Evolutionary conservation across 1,140 invertebrate species (phyloP).

Genomic region (Lanistes nyassanus): DNA sequence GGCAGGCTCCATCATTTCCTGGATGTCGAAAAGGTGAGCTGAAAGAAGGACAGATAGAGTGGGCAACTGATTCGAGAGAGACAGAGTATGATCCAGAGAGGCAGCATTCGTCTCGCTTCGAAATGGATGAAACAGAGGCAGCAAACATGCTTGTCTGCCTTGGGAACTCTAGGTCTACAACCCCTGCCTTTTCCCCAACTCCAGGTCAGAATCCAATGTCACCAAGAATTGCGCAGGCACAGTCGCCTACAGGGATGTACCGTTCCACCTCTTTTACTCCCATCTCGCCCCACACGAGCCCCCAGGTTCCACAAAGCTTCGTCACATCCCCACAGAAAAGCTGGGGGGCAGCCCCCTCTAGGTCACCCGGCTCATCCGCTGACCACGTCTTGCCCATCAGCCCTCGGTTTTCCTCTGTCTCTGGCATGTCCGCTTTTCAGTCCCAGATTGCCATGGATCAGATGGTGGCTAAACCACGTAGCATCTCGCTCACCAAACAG

Average conservation of each 20-base stretch:
- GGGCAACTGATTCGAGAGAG: conserved; percentile 81
- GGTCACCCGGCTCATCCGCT: conserved; percentile 59
- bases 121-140: conserved; percentile 94
- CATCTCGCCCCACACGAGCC: conserved; percentile 61
- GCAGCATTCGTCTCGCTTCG: conserved; percentile 61
- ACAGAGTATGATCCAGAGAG: conserved; percentile 83
- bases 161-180: conserved; percentile 79
- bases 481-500: conserved; percentile 43
- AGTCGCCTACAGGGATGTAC: conserved; percentile 41
- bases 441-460: conserved; percentile 28
- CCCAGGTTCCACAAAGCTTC: conserved; percentile 45
- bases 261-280: conserved; percentile 59
- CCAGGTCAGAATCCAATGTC: conserved; percentile 54
- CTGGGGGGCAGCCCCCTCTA: conserved; percentile 57
- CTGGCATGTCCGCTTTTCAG: conserved; percentile 31
- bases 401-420: conserved; percentile 45
- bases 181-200: conserved; percentile 76
- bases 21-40: conserved; percentile 60
- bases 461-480: conserved; percentile 24
- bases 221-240: conserved; percentile 38
- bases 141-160: conserved; percentile 96
- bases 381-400: conserved; percentile 62
- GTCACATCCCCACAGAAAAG: conserved; percentile 56
- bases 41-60: conserved; percentile 74
- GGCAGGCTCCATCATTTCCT: conserved; percentile 50